phyloP scores from a whole-genome alignment of 2,797 vertebrate genomes.

The Lithobates pipiens region DNA sequence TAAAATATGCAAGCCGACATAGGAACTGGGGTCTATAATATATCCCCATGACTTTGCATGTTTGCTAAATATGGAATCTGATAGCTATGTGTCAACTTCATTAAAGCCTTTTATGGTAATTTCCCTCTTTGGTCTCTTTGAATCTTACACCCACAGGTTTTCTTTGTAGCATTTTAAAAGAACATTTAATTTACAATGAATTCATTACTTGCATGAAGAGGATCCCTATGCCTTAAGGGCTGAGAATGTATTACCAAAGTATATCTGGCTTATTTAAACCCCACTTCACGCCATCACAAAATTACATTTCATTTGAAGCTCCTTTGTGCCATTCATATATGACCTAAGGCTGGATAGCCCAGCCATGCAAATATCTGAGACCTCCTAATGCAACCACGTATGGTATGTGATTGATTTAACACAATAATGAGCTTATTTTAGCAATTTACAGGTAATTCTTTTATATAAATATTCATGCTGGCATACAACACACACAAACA shows the following conservation, averaged over 20 bases:
- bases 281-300: neutral
- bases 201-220: constrained; percentile 8
- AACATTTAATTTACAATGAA: constrained; percentile 32
- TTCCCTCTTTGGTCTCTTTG: neutral
- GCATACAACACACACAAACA: neutral
- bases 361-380: neutral
- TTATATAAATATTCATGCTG: neutral
- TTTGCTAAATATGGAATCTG: neutral
- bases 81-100: neutral
- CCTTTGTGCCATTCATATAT: constrained; percentile 8
- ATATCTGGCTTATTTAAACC: constrained; percentile 5
- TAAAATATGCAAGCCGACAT: neutral
- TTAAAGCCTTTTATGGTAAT: neutral
- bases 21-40: neutral
- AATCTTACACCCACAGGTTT: neutral
- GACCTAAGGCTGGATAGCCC: constrained; percentile 17
- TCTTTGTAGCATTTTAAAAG: neutral
- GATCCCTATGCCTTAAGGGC: constrained; percentile 29
- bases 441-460: neutral
- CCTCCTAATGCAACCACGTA: neutral
- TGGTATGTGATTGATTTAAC: neutral
- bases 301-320: constrained; percentile 1
- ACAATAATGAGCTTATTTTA: neutral
- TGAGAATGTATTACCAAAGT: constrained; percentile 35
- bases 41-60: neutral